Percentiles rank a stretch among this genome's conserved stretches.
These are phyloP conservation scores for Melinaea marsaeus DNA, from an alignment of 2,888 invertebrate species.

Conservation along the genomic window DNA sequence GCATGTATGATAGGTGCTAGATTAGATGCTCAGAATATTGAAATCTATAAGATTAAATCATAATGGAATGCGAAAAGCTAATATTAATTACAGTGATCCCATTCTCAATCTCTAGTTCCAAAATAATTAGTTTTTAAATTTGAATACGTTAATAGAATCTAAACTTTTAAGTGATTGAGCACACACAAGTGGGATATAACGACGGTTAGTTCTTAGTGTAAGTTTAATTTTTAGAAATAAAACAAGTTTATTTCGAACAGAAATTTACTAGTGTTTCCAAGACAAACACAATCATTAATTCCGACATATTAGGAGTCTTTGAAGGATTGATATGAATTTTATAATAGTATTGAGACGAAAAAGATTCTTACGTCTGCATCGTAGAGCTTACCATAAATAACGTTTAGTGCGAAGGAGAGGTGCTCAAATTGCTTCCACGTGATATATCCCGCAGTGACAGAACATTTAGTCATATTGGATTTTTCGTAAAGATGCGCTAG, in stretches of 20 bases:
- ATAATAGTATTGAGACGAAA: background rate
- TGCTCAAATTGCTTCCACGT: constrained; percentile 74
- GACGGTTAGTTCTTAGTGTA: too few relatives aligned
- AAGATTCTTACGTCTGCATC: constrained; percentile 14
- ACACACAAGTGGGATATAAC: constrained; percentile 7
- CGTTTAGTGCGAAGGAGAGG: constrained; percentile 70
- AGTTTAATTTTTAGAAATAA: too few relatives aligned
- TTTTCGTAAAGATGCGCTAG: constrained; percentile 47
- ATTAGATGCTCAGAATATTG: too few relatives aligned
- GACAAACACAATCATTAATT: too few relatives aligned
- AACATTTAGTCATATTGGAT: constrained; percentile 70
- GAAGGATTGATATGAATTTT: constrained; percentile 6
- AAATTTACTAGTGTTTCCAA: too few relatives aligned
- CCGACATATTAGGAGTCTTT: too few relatives aligned
- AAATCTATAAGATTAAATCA: constrained; percentile 21
- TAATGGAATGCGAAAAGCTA: constrained; percentile 75
- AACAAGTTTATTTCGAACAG: too few relatives aligned
- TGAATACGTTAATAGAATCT: constrained; percentile 46
- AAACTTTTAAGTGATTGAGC: constrained; percentile 24
- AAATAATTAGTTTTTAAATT: constrained; percentile 74
- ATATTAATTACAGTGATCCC: constrained; percentile 74
- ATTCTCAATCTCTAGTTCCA: constrained; percentile 56
- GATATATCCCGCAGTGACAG: constrained; percentile 66
- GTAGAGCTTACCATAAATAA: constrained; percentile 74
- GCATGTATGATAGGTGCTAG: too few relatives aligned